phyloP scores from a whole-genome alignment of 2,888 invertebrate species.

The Zootermopsis nevadensis region DNA sequence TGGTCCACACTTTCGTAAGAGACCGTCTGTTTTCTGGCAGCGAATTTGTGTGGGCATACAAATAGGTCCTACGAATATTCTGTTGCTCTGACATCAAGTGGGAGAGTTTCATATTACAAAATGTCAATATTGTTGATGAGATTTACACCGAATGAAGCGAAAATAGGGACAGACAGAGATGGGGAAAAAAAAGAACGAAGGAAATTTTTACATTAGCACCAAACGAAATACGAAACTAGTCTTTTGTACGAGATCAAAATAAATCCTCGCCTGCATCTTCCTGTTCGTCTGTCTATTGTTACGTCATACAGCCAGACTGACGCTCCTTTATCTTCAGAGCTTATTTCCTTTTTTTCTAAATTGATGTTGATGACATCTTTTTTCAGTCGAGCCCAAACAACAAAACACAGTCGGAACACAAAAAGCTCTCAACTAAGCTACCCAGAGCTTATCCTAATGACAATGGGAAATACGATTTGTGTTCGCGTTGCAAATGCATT shows the following conservation, averaged over 20 bases:
- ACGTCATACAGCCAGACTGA: neutral
- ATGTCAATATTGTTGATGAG: conserved; percentile 12
- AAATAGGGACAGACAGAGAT: neutral
- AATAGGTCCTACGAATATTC: neutral
- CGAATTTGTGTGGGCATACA: too few species aligned
- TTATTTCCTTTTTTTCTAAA: conserved; percentile 38
- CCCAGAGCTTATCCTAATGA: conserved; percentile 47
- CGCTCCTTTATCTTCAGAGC: conserved; percentile 36
- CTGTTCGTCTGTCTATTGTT: conserved; percentile 24
- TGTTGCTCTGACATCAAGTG: neutral
- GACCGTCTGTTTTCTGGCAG: too few species aligned
- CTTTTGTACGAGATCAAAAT: conserved; percentile 37
- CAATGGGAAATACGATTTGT: conserved; percentile 40
- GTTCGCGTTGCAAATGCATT: neutral
- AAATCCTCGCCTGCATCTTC: conserved; percentile 36
- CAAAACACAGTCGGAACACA: conserved; percentile 19
- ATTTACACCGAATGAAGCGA: conserved; percentile 21
- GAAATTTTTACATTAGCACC: conserved; percentile 35
- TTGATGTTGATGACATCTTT: conserved; percentile 42
- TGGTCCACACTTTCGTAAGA: too few species aligned
- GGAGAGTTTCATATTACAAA: neutral
- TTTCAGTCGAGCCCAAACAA: conserved; percentile 10
- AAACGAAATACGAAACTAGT: conserved; percentile 37
- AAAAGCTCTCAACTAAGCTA: conserved; percentile 44
- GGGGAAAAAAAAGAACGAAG: neutral